Evolutionary conservation across 1,140 invertebrate species (phyloP).

Genomic region (Teleogryllus occipitalis): DNA sequence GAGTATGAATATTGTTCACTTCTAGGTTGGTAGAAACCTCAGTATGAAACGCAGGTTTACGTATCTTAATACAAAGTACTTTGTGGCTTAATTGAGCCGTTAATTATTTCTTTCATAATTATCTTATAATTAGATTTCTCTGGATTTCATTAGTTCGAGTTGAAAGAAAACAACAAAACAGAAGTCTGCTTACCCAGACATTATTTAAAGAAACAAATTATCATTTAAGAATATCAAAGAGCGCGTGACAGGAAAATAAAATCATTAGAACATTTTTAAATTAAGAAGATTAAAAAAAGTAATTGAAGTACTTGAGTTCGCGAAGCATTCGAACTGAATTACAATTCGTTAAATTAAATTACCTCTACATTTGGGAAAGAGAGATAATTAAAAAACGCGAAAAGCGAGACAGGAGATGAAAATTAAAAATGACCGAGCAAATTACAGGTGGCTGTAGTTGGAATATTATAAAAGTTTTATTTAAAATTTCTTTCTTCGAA

Average conservation of each 20-base stretch:
- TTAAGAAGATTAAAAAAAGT: slow-evolving; percentile 2
- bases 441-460: background rate
- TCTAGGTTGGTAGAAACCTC: no score
- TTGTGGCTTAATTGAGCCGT: background rate
- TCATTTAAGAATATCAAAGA: background rate
- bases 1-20: no score
- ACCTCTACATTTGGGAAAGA: background rate
- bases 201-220: background rate
- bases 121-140: background rate
- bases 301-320: background rate
- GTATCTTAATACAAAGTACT: background rate
- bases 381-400: background rate
- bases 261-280: background rate
- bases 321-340: background rate
- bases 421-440: background rate
- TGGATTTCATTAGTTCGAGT: background rate
- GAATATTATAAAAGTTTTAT: background rate
- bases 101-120: background rate
- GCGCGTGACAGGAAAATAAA: background rate
- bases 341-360: background rate
- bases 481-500: background rate
- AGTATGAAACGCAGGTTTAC: background rate
- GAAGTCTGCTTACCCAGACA: background rate
- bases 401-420: background rate
- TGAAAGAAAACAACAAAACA: background rate